Evolutionary conservation across 30 jellyfish, hydroid and myxozoan genomes (phyloP).

Genomic region (Nemopilema nomurai): DNA sequence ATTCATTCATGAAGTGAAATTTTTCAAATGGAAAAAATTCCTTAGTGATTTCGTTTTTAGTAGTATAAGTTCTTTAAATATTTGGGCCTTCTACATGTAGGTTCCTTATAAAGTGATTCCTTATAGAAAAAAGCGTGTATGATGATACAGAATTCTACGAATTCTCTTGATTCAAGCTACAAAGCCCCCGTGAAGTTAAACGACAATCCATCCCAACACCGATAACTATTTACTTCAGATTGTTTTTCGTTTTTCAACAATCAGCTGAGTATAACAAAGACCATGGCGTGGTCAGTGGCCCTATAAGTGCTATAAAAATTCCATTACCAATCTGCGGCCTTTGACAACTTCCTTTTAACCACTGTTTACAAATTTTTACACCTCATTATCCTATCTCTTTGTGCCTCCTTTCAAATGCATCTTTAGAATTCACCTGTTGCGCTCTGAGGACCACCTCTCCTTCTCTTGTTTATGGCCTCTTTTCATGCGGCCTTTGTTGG

Average conservation of each 20-base stretch:
- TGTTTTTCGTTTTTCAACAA: neutral
- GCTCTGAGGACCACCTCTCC: neutral
- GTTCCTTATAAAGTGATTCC: too few species aligned
- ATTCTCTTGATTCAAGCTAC: too few species aligned
- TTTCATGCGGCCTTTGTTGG: neutral
- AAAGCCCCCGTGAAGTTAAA: too few species aligned
- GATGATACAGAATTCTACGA: too few species aligned
- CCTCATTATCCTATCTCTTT: neutral
- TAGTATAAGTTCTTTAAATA: too few species aligned
- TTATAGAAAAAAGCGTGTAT: too few species aligned
- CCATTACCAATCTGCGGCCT: neutral
- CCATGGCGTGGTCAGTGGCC: neutral
- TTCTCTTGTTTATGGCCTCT: neutral
- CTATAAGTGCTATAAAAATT: neutral
- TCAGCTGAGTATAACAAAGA: neutral
- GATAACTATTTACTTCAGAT: neutral
- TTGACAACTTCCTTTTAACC: neutral
- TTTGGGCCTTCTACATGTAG: too few species aligned
- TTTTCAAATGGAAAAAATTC: too few species aligned
- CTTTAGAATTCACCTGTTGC: neutral
- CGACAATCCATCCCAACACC: too few species aligned
- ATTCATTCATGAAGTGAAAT: too few species aligned
- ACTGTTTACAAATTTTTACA: neutral
- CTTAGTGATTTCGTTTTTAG: too few species aligned
- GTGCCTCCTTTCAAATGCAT: neutral